Percentiles rank a stretch among this genome's conserved stretches.
phyloP scores from a whole-genome alignment of 2,888 invertebrate genomes.

The Stegana nigrithorax region DNA sequence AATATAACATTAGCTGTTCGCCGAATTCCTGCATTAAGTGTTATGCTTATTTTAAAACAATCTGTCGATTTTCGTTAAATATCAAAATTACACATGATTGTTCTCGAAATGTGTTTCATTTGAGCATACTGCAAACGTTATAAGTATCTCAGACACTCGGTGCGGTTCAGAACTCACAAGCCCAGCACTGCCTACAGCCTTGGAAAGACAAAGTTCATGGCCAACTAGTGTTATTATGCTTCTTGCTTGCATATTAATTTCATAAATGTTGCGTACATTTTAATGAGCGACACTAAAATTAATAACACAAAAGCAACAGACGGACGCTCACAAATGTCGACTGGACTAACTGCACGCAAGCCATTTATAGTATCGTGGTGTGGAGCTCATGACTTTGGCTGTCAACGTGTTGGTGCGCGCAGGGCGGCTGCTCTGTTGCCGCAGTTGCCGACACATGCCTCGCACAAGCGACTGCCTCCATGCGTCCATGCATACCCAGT shows the following conservation, averaged over 20 bases:
- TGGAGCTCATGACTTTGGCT: too few species aligned
- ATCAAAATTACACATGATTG: too few species aligned
- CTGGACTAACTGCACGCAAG: neutral
- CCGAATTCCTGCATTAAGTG: too few species aligned
- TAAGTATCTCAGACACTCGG: too few species aligned
- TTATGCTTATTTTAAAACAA: too few species aligned
- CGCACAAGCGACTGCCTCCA: too few species aligned
- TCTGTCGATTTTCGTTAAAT: too few species aligned
- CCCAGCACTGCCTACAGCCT: neutral
- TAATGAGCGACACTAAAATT: slow-evolving; percentile 58
- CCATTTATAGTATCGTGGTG: slow-evolving; percentile 7
- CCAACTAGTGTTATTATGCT: neutral
- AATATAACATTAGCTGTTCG: too few species aligned
- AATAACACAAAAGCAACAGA: slow-evolving; percentile 60
- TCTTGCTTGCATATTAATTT: slow-evolving; percentile 33
- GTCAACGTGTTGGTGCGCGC: slow-evolving; percentile 49
- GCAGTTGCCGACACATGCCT: neutral
- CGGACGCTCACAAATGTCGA: neutral
- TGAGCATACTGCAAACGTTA: too few species aligned
- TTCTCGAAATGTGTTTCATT: too few species aligned
- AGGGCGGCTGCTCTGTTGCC: slow-evolving; percentile 7
- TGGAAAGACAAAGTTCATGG: neutral
- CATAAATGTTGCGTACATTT: slow-evolving; percentile 44
- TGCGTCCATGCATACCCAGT: slow-evolving; percentile 15
- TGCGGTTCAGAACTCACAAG: too few species aligned